Conservation (phyloP, 2,797 vertebrate genomes). For the Kryptolebias ocellatus region DNA sequence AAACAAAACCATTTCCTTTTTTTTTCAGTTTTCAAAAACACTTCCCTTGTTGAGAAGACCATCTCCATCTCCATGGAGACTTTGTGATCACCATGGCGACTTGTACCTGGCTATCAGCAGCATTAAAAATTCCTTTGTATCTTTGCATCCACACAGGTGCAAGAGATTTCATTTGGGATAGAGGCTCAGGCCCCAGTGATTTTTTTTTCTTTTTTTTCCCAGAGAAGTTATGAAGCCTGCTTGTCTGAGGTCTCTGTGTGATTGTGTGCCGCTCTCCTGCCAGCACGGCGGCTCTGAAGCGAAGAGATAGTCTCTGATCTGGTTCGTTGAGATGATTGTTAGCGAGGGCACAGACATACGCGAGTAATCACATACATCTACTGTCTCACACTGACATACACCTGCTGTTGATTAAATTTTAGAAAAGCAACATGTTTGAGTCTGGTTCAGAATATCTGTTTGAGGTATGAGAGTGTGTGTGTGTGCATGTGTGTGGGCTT, state of each 20-base stretch:
- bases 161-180: slow-evolving; percentile 66
- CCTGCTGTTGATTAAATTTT: slow-evolving; percentile 60
- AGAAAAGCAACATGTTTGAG: slow-evolving; percentile 46
- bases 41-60: slow-evolving; percentile 28
- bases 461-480: slow-evolving; percentile 18
- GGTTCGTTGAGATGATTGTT: slow-evolving; percentile 65
- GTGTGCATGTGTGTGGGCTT: slow-evolving; percentile 8
- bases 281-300: slow-evolving; percentile 40
- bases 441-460: slow-evolving; percentile 51
- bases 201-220: slow-evolving; percentile 36
- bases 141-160: slow-evolving; percentile 52
- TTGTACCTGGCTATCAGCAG: slow-evolving; percentile 32
- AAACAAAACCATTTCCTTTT: slow-evolving; percentile 36
- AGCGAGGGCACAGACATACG: slow-evolving; percentile 43
- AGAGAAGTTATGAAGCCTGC: slow-evolving; percentile 66
- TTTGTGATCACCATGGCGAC: slow-evolving; percentile 45
- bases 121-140: slow-evolving; percentile 46
- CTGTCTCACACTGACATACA: slow-evolving; percentile 34
- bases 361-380: slow-evolving; percentile 48
- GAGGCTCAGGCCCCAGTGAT: slow-evolving; percentile 34
- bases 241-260: slow-evolving; percentile 61
- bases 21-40: slow-evolving; percentile 20
- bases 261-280: slow-evolving; percentile 43
- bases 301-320: slow-evolving; percentile 63
- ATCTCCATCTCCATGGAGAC: slow-evolving; percentile 53